Percentiles rank a stretch among this genome's conserved stretches.
Conservation (phyloP, 1,140 invertebrate genomes). For the Phenacoccus solenopsis region DNA sequence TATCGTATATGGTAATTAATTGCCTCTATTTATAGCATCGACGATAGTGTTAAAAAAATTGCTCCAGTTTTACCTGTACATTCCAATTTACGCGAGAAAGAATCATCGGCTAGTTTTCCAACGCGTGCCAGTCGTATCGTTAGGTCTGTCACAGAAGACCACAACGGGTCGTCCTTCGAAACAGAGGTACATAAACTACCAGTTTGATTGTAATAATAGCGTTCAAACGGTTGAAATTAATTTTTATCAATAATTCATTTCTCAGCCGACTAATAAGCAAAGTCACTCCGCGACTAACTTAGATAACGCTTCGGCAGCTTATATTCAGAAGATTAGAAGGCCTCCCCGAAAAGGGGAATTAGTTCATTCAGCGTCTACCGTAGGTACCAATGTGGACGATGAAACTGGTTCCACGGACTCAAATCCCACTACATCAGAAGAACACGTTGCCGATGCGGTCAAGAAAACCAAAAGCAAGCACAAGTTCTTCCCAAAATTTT, state of each 20-base stretch:
- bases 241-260: background rate
- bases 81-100: background rate
- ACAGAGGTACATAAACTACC: background rate
- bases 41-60: background rate
- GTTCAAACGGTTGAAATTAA: background rate
- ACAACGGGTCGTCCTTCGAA: background rate
- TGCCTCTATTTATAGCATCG: background rate
- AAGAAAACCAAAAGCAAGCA: background rate
- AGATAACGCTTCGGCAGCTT: background rate
- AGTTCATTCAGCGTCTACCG: background rate
- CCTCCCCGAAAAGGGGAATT: background rate
- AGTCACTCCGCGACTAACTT: background rate
- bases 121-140: background rate
- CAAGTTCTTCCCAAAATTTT: background rate
- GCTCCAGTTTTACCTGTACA: background rate
- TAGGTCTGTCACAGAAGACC: background rate
- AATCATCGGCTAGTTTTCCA: background rate
- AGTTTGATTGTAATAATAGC: too few relatives aligned
- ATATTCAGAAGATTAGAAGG: background rate
- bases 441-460: background rate
- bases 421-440: background rate
- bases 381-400: background rate
- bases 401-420: background rate
- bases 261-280: background rate
- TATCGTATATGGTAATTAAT: too few relatives aligned